Conservation (phyloP, 2,888 invertebrate species). For the Machimus rusticus region DNA sequence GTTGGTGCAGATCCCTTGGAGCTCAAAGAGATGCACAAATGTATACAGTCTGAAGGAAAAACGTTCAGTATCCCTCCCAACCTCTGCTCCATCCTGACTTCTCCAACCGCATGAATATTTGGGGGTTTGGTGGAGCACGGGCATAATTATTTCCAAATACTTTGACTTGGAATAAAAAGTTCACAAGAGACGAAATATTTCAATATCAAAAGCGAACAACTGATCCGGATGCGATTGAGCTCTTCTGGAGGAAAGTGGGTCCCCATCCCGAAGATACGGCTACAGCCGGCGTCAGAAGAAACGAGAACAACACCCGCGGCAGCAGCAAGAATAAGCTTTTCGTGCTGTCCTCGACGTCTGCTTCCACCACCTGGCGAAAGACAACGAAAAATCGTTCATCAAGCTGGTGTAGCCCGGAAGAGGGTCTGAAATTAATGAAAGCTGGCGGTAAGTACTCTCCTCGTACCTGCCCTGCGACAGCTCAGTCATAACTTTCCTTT, state of each 20-base stretch:
- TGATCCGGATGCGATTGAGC: conserved; percentile 68
- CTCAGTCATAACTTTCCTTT: not conserved
- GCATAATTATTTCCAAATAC: conserved; percentile 44
- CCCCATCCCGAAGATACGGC: conserved; percentile 48
- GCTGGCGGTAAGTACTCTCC: conserved; percentile 62
- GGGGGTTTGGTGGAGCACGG: not conserved
- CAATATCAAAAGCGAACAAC: conserved; percentile 67
- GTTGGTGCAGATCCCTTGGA: conserved; percentile 4
- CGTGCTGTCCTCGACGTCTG: not conserved
- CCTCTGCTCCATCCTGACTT: not conserved
- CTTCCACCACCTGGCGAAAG: conserved; percentile 50
- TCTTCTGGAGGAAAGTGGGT: conserved; percentile 69
- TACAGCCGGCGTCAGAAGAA: not conserved
- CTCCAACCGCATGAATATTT: not conserved
- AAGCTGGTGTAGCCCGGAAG: conserved; percentile 66
- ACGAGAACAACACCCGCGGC: not conserved
- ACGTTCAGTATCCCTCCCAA: not conserved
- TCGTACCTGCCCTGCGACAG: not conserved
- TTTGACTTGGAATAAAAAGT: conserved; percentile 13
- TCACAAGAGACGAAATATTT: conserved; percentile 40
- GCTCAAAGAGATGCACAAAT: conserved; percentile 30
- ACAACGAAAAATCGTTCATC: conserved; percentile 55
- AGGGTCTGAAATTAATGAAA: conserved; percentile 69
- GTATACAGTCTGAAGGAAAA: conserved; percentile 1
- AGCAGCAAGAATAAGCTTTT: conserved; percentile 53